Evolutionary conservation across 2,888 invertebrate genomes (phyloP), one percentile per base, ranked within the genome.

Genomic region (Lasius platythorax): DNA sequence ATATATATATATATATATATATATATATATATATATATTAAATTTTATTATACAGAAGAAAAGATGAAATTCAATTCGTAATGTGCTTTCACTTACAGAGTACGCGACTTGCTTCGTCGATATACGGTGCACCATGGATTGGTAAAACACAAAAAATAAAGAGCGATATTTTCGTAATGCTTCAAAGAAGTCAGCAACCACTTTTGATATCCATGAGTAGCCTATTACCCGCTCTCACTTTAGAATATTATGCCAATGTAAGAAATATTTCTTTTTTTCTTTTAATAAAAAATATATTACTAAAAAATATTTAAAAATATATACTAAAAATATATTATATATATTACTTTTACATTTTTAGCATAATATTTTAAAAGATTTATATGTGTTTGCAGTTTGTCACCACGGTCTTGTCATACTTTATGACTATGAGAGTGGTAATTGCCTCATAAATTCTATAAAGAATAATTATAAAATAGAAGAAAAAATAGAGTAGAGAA

Each of bases 191-290:
- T 66, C 89, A 87, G 4, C 88, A 87, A 75, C 83, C 85, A 8
- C 28, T 89, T 15, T 46, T 89, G 0, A 68, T 91, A 37, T 81
- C 70, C 11, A 79, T 89, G 53, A 15, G 76, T 23, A 84, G 87
- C 18, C 37, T 91, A 5, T 85, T 91, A 18, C 85, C 86, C 12
- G 68, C 84, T 37, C 88, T 90, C 28, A 84, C 89, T 6, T 72
- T 91, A 66, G 67, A 89, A 73, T 91, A 91, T 70, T 91, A 86
- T 72, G 85, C 84, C n/a, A 37, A 53, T 5, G 91, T 91, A 81
- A 88, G 84, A 75, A 43, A 33, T 1, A 43, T 18, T 37, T 43
- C 23, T 43, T 9, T 9, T 30, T 63, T n/a, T n/a, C 12, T 6
- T 61, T 28, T 40, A 74, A 50, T 50, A 18, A 18, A 50, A 43